Percentiles rank a stretch among this genome's conserved stretches.
These are phyloP conservation scores for Micromussa lordhowensis DNA, from an alignment of 92 coral and sea anemone genomes.

Conservation along the genomic window DNA sequence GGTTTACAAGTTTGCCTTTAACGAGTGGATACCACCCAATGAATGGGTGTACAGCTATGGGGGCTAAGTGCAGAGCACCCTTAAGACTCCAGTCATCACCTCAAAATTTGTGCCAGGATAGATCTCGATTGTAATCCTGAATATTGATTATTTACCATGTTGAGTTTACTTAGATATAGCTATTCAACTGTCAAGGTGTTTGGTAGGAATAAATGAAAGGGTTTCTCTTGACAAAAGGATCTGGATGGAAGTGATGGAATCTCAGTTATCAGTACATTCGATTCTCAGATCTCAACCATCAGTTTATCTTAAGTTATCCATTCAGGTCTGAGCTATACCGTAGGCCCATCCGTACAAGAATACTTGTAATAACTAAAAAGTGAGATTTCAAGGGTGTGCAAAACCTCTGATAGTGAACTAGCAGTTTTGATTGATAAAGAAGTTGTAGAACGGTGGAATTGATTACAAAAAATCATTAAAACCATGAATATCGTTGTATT, in stretches of 20 bases:
- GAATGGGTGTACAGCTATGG: constrained; percentile 28
- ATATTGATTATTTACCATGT: not conserved
- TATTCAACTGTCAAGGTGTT: not conserved
- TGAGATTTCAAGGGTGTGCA: not conserved
- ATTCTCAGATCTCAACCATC: too few relatives aligned
- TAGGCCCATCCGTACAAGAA: too few relatives aligned
- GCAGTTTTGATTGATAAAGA: not conserved
- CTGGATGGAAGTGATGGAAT: too few relatives aligned
- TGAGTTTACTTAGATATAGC: too few relatives aligned
- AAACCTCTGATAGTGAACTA: not conserved
- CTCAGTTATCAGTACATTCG: too few relatives aligned
- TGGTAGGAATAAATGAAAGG: not conserved
- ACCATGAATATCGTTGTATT: not conserved
- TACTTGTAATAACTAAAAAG: not conserved
- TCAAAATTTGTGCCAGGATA: not conserved
- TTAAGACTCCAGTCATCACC: not conserved
- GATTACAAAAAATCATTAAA: not conserved
- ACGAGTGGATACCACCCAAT: constrained; percentile 21
- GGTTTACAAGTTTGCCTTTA: constrained; percentile 27
- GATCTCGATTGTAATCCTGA: not conserved
- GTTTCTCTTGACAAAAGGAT: too few relatives aligned
- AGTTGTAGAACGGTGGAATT: not conserved
- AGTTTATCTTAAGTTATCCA: too few relatives aligned
- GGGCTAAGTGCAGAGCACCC: not conserved
- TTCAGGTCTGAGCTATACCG: too few relatives aligned